These are phyloP conservation scores for Ptychadena robeensis DNA, from an alignment of 2,797 vertebrate species.

Conservation along the genomic window DNA sequence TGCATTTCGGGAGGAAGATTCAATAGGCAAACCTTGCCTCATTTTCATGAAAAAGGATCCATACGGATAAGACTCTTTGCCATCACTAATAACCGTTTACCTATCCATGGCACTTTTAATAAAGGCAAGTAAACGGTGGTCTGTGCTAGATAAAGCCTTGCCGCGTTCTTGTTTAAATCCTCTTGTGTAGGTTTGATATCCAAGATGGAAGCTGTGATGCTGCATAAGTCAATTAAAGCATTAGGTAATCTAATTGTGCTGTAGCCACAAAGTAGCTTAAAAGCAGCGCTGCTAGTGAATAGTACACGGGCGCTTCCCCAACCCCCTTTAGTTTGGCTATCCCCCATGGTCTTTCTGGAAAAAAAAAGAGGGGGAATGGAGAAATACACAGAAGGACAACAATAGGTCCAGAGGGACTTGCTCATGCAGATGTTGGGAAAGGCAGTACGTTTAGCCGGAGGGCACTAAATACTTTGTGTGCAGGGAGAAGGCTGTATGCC, in stretches of 20 bases:
- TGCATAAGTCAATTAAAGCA: constrained; percentile 72
- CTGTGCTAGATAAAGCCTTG: constrained; percentile 50
- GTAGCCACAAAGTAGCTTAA: constrained; percentile 66
- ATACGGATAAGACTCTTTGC: constrained; percentile 54
- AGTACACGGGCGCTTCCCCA: constrained; percentile 60
- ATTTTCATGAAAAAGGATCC: constrained; percentile 55
- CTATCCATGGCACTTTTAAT: constrained; percentile 59
- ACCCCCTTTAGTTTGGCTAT: constrained; percentile 67
- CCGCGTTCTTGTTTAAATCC: constrained; percentile 65
- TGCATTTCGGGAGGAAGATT: constrained; percentile 10
- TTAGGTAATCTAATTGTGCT: constrained; percentile 68
- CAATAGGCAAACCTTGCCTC: constrained; percentile 45
- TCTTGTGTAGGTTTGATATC: constrained; percentile 66
- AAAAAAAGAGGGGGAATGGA: constrained; percentile 60
- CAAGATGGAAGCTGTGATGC: constrained; percentile 66
- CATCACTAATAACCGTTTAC: constrained; percentile 42
- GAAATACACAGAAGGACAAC: constrained; percentile 76
- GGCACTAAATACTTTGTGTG: constrained; percentile 46
- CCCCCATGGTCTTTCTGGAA: constrained; percentile 72
- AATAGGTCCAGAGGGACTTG: constrained; percentile 79
- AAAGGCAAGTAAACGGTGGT: constrained; percentile 59
- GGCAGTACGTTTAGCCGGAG: constrained; percentile 35
- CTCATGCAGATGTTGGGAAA: constrained; percentile 55
- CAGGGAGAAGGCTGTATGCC: not conserved
- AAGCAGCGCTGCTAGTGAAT: constrained; percentile 68